phyloP scores from a whole-genome alignment of 1,140 invertebrate genomes.

The Drosophila bifasciata region DNA sequence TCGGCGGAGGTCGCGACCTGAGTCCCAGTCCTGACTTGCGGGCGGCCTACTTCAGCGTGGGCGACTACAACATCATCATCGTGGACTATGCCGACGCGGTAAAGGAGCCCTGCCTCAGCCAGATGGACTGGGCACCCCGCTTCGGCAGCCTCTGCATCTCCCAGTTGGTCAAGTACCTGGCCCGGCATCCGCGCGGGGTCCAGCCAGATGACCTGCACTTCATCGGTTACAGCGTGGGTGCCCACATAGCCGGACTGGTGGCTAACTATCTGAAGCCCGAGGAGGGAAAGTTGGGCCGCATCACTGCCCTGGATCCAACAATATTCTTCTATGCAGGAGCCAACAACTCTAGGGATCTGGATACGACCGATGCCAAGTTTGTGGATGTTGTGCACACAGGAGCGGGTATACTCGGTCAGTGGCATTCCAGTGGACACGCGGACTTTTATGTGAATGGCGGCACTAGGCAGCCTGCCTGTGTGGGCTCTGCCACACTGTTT shows the following conservation, averaged over 20 bases:
- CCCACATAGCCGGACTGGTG: slow-evolving; percentile 92
- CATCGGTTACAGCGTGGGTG: slow-evolving; percentile 93
- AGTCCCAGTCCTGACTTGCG: slow-evolving; percentile 92
- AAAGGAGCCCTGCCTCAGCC: slow-evolving; percentile 91
- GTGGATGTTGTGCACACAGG: slow-evolving; percentile 96
- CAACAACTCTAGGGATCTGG: slow-evolving; percentile 92
- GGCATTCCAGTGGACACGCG: slow-evolving; percentile 93
- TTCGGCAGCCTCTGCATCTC: slow-evolving; percentile 92
- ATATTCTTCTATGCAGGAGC: slow-evolving; percentile 92
- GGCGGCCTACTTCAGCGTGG: slow-evolving; percentile 90
- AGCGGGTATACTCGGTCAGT: slow-evolving; percentile 92
- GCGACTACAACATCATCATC: slow-evolving; percentile 93
- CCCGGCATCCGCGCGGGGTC: slow-evolving; percentile 90
- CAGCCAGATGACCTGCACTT: slow-evolving; percentile 90
- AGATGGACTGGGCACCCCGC: slow-evolving; percentile 93
- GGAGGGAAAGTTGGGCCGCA: slow-evolving; percentile 90
- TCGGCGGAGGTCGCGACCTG: slow-evolving; percentile 90
- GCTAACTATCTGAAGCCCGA: slow-evolving; percentile 89
- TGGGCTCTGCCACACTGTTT: slow-evolving; percentile 89
- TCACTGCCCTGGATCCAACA: slow-evolving; percentile 93
- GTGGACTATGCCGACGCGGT: slow-evolving; percentile 93
- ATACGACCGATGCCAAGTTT: slow-evolving; percentile 92
- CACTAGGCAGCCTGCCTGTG: slow-evolving; percentile 93
- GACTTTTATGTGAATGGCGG: slow-evolving; percentile 96
- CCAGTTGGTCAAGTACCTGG: slow-evolving; percentile 91